Evolutionary conservation across 2,797 vertebrate species (phyloP).

Genomic region (Lindbergichthys nudifrons): DNA sequence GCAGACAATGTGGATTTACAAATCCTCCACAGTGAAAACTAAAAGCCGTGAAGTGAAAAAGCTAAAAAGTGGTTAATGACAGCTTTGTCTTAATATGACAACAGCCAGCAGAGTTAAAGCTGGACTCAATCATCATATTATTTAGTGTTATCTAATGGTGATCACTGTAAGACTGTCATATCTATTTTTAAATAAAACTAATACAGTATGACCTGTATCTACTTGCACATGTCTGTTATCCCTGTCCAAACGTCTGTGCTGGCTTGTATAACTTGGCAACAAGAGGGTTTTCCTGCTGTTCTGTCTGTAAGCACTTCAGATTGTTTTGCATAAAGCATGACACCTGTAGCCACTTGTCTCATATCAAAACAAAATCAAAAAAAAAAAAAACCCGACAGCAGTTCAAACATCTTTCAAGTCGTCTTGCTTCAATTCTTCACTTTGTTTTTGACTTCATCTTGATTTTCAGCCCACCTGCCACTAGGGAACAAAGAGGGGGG

Average conservation of each 20-base stretch:
- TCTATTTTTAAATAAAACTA: constrained; percentile 7
- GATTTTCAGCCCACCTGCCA: constrained; percentile 85
- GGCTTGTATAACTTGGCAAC: constrained; percentile 63
- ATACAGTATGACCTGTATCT: not conserved
- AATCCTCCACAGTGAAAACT: constrained; percentile 16
- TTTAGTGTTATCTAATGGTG: not conserved
- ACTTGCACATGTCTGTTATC: constrained; percentile 12
- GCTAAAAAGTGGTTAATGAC: constrained; percentile 2
- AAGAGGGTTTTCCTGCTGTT: constrained; percentile 38
- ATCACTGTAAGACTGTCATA: constrained; percentile 18
- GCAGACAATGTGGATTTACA: constrained; percentile 3
- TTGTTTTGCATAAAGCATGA: constrained; percentile 28
- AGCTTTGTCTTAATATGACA: constrained; percentile 15
- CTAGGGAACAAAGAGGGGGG: constrained; percentile 56
- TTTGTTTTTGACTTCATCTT: constrained; percentile 45
- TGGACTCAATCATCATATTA: not conserved
- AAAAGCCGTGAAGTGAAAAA: constrained; percentile 35
- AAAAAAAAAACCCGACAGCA: constrained; percentile 43
- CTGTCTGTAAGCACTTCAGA: constrained; percentile 38
- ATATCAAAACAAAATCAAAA: constrained; percentile 50
- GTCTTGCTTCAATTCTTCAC: constrained; percentile 58
- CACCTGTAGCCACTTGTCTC: constrained; percentile 29
- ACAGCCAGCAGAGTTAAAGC: constrained; percentile 1
- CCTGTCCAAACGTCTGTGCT: constrained; percentile 36
- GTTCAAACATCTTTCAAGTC: constrained; percentile 64